Evolutionary conservation across 2,113 vertebrate species (phyloP), one percentile per base, ranked within the genome.

Genomic region (Spilogale gracilis): DNA sequence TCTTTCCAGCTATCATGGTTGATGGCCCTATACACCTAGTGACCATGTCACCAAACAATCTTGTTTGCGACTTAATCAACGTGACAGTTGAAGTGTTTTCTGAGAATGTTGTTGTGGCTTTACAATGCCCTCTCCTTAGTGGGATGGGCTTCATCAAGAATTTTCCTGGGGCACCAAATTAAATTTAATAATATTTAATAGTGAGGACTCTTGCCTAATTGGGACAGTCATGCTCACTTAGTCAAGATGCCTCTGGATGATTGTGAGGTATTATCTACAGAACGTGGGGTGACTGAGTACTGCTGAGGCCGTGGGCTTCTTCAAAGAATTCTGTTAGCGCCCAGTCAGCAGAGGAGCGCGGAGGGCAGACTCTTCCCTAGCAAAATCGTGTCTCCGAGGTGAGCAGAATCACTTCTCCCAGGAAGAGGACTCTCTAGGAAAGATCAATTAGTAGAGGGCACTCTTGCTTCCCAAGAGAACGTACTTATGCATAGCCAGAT

Each of bases 151-250:
- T 95, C 92, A 74, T 81, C 84, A 93, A 83, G 94, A 94, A 92
- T 94, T 97, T 98, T 97, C 97, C 78, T 11, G 82, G 73, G 89
- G 85, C 96, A 97, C 50, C 74, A 95, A 98, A 98, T 98, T 98
- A 97, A 96, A 25, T 84, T 71, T 98, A 98, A 98, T 98, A 92
- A 96, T 94, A 96, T 96, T 98, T 98, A 98, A 98, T 98, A 82
- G 79, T 20, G 94, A 98, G 81, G 93, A 97, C 97, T 98, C 97
- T 91, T 97, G 82, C 50, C 86, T 98, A 98, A 97, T 96, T 91
- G 30, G 63, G 52, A 93, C 17, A 97, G 96, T 97, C 96, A 98
- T 94, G 45, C 97, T 86, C 93, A 89, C 61, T 97, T 98, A 96
- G 85, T 69, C 94, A 91, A 92, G 93, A 95, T 97, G 97, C 92